Evolutionary conservation across 2,113 vertebrate genomes (phyloP).

Genomic region (Oreamnos americanus): DNA sequence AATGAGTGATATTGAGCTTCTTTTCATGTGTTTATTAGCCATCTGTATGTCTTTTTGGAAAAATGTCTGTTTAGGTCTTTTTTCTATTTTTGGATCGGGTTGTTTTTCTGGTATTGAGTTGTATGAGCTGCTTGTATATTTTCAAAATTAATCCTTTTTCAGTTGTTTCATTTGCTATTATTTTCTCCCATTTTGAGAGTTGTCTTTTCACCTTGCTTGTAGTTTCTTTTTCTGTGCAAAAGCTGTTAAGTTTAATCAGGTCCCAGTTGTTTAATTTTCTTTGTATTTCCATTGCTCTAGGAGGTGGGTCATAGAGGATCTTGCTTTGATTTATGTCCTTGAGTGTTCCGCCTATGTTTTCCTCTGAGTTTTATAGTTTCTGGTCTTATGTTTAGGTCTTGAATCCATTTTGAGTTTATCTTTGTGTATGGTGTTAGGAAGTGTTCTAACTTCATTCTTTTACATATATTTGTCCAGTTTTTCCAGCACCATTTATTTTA

Average conservation of each 20-base stretch:
- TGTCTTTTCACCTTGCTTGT: not conserved
- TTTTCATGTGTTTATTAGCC: too few relatives aligned
- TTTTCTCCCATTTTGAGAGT: not conserved
- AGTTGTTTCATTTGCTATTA: not conserved
- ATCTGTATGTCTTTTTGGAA: too few relatives aligned
- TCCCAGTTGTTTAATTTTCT: not conserved
- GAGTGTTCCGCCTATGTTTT: not conserved
- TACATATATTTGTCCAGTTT: not conserved
- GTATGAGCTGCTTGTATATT: not conserved
- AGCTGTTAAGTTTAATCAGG: not conserved
- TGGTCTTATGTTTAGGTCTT: not conserved
- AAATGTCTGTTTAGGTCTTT: too few relatives aligned
- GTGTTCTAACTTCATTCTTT: not conserved
- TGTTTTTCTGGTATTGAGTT: too few relatives aligned
- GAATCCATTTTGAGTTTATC: not conserved
- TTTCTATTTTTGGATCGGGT: too few relatives aligned
- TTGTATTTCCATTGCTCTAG: not conserved
- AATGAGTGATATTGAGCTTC: too few relatives aligned
- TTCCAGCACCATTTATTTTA: not conserved
- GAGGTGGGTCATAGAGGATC: not conserved
- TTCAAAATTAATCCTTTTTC: not conserved
- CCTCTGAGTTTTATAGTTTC: not conserved
- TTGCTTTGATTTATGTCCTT: not conserved
- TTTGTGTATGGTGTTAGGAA: not conserved
- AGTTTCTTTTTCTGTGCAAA: not conserved